phyloP scores from a whole-genome alignment of 2,888 invertebrate species.

The Xylota sylvarum region DNA sequence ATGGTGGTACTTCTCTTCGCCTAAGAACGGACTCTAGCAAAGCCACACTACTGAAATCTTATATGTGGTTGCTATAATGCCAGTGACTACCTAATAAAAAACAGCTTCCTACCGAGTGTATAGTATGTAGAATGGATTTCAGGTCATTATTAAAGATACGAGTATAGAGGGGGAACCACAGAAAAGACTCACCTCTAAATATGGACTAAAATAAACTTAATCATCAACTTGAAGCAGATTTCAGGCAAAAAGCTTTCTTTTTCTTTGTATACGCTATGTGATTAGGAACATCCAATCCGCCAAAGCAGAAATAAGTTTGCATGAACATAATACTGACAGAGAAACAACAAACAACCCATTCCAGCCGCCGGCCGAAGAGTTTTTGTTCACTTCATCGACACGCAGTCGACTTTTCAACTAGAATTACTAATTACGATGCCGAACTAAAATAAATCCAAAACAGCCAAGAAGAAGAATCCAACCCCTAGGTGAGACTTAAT shows the following conservation, averaged over 20 bases:
- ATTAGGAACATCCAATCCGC: neutral
- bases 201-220: neutral
- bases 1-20: no score
- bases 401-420: neutral
- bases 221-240: neutral
- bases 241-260: neutral
- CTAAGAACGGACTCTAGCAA: no score
- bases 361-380: neutral
- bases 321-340: conserved; percentile 3
- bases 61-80: no score
- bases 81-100: no score
- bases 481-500: conserved; percentile 67
- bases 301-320: neutral
- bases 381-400: neutral
- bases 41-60: no score
- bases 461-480: conserved; percentile 14
- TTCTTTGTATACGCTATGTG: neutral
- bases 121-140: no score
- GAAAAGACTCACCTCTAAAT: neutral
- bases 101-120: no score
- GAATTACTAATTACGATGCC: conserved; percentile 12
- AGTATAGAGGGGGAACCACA: no score
- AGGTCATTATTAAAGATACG: no score
- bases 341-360: conserved; percentile 5
- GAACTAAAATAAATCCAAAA: conserved; percentile 2